Percentiles rank a stretch among this genome's conserved stretches.
Evolutionary conservation across 2,888 invertebrate species (phyloP).

Genomic region (Physocephala rufipes): DNA sequence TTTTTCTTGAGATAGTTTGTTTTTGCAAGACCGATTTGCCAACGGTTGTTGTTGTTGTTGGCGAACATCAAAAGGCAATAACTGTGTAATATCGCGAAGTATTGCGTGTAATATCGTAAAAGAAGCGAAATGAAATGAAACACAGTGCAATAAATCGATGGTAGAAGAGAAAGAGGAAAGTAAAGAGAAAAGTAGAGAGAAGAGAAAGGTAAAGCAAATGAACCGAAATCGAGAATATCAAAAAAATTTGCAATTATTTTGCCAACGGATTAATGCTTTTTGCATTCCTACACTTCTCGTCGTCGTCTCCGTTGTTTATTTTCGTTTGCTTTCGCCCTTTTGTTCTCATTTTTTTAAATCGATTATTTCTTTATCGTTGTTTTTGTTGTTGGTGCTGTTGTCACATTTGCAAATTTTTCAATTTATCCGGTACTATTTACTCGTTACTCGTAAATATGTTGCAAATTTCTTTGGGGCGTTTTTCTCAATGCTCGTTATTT

Average conservation of each 20-base stretch:
- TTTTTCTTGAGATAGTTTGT: slow-evolving; percentile 33
- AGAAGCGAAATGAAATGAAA: background rate
- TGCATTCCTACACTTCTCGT: too few relatives aligned
- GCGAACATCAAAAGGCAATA: slow-evolving; percentile 31
- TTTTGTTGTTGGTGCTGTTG: slow-evolving; percentile 29
- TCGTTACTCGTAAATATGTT: too few relatives aligned
- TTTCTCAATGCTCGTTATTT: background rate
- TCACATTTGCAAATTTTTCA: background rate
- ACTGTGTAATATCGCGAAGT: slow-evolving; percentile 20
- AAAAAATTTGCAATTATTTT: too few relatives aligned
- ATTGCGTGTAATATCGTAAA: background rate
- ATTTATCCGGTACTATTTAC: too few relatives aligned
- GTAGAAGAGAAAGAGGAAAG: too few relatives aligned
- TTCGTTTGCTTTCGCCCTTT: background rate
- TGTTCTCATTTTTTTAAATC: background rate
- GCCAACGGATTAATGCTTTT: too few relatives aligned
- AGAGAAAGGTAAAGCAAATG: background rate
- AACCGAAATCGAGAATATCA: background rate
- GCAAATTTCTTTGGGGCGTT: background rate
- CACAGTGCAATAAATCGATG: too few relatives aligned
- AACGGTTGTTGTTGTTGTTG: slow-evolving; percentile 27
- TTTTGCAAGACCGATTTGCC: slow-evolving; percentile 35
- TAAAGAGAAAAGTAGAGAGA: too few relatives aligned
- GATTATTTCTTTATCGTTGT: slow-evolving; percentile 22
- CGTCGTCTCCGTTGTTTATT: too few relatives aligned